Evolutionary conservation across 2,113 vertebrate species (phyloP).

Genomic region (Hystrix brachyura): DNA sequence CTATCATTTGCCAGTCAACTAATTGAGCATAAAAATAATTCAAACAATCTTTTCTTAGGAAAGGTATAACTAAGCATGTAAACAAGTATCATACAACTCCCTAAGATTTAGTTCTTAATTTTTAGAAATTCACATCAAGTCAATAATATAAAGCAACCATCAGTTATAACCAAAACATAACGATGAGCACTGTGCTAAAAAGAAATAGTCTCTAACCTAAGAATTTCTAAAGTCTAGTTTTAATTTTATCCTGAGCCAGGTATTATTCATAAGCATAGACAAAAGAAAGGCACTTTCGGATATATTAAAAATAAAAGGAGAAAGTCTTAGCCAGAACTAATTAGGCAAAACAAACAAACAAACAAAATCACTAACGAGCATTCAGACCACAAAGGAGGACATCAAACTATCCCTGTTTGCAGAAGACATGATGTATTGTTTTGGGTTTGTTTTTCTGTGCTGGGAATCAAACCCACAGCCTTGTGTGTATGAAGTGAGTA

Average conservation of each 20-base stretch:
- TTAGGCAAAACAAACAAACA: neutral
- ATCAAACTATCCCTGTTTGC: neutral
- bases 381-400: neutral
- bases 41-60: neutral
- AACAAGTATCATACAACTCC: slow-evolving; percentile 15
- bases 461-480: no score
- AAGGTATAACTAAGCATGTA: slow-evolving; percentile 4
- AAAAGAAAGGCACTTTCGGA: neutral
- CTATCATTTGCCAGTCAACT: neutral
- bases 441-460: no score
- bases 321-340: neutral
- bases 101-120: neutral
- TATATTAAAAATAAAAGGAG: neutral
- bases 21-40: neutral
- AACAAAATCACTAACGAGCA: neutral
- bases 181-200: neutral
- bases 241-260: neutral
- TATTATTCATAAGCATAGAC: neutral
- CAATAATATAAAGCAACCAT: neutral
- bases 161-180: slow-evolving; percentile 42
- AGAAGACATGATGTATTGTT: no score
- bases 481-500: neutral
- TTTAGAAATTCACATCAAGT: slow-evolving; percentile 25
- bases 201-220: neutral
- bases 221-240: slow-evolving; percentile 21